These are phyloP conservation scores for Phenganax stokvisi DNA, from an alignment of 92 coral and sea anemone species.

Conservation along the genomic window DNA sequence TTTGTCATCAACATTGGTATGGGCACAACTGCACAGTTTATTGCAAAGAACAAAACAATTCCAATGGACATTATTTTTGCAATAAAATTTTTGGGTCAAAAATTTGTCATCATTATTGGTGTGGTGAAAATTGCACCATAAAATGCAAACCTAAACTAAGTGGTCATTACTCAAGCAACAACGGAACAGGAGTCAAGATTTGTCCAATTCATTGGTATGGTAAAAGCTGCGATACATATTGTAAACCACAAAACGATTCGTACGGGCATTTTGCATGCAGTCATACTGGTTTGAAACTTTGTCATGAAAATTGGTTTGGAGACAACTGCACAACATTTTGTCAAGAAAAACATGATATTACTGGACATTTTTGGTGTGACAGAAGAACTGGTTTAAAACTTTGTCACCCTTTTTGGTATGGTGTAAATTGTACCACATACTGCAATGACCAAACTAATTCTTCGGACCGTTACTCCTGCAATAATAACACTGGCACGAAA, in stretches of 20 bases:
- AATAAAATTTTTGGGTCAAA: neutral
- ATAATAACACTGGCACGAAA: constrained; percentile 12
- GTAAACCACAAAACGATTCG: constrained; percentile 48
- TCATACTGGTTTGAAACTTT: neutral
- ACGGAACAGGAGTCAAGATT: constrained; percentile 33
- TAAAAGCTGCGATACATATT: constrained; percentile 45
- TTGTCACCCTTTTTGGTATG: constrained; percentile 30
- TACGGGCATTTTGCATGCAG: neutral
- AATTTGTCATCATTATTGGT: constrained; percentile 30
- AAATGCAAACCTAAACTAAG: neutral
- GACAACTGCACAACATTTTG: constrained; percentile 36
- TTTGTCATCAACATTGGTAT: constrained; percentile 34
- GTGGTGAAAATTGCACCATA: constrained; percentile 24
- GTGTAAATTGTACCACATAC: constrained; percentile 18
- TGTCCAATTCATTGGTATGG: constrained; percentile 58
- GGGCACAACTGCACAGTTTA: constrained; percentile 33
- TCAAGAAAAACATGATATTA: constrained; percentile 24
- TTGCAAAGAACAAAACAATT: constrained; percentile 35
- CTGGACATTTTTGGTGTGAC: constrained; percentile 30
- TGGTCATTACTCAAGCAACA: constrained; percentile 51
- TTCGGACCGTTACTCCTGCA: constrained; percentile 39
- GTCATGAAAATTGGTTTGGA: constrained; percentile 39
- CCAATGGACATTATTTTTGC: constrained; percentile 26
- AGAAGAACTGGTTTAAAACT: neutral
- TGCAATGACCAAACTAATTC: neutral